Percentiles rank a stretch among this genome's conserved stretches.
Conservation (phyloP, 2,113 vertebrate species). For the Sterrhoptilus dennistouni region DNA sequence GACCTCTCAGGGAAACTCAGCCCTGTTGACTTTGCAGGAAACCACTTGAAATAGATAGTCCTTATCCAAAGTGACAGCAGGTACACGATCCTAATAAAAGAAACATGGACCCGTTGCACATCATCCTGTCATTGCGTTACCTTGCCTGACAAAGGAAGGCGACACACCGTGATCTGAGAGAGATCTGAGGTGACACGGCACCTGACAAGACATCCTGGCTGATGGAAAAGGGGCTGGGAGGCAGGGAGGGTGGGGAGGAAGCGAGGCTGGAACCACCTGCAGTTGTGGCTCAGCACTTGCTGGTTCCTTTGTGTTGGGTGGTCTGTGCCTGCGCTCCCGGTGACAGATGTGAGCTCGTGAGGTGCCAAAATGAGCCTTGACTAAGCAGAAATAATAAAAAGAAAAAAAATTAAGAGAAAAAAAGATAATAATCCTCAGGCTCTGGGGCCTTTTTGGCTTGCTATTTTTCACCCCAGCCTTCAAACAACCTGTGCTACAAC, state of each 20-base stretch:
- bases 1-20: background rate
- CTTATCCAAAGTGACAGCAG: constrained; percentile 55
- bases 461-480: background rate
- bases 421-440: background rate
- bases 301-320: background rate
- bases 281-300: background rate
- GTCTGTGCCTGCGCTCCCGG: background rate
- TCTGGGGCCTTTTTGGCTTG: background rate
- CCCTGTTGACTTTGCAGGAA: background rate
- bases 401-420: background rate
- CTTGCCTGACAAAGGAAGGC: constrained; percentile 25
- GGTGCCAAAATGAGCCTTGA: background rate
- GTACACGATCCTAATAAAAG: constrained; percentile 44
- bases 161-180: background rate
- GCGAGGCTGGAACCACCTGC: background rate
- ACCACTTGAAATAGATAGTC: constrained; percentile 22
- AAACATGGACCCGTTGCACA: background rate
- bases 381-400: background rate
- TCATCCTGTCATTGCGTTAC: background rate
- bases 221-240: background rate
- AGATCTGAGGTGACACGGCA: background rate
- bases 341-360: background rate
- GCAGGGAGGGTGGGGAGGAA: background rate
- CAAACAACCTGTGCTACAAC: background rate
- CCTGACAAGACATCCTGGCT: background rate